phyloP scores from a whole-genome alignment of 1,140 invertebrate species.

The Chrysopa pallens region DNA sequence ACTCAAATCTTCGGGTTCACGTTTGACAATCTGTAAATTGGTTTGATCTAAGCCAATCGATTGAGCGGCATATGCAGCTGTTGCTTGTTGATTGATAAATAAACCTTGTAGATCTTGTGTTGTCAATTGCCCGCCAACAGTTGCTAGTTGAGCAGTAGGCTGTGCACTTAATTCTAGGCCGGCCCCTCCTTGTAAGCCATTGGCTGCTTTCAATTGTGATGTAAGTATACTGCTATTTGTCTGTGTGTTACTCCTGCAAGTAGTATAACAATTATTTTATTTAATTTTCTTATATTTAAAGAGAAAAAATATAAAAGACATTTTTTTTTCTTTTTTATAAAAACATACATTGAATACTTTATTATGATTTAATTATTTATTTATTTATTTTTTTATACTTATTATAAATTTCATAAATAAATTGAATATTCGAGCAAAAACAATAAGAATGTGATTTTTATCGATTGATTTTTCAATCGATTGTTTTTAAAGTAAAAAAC shows the following conservation, averaged over 20 bases:
- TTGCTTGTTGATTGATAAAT: conserved; percentile 35
- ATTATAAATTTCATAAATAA: too few species aligned
- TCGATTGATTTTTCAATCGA: too few species aligned
- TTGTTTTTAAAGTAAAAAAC: too few species aligned
- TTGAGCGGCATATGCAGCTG: conserved; percentile 16
- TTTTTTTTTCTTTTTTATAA: too few species aligned
- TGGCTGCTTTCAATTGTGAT: conserved; percentile 29
- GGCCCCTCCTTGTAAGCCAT: conserved; percentile 34
- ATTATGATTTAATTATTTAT: too few species aligned
- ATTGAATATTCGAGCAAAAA: too few species aligned
- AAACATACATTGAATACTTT: too few species aligned
- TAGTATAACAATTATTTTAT: conserved; percentile 6
- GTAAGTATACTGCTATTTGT: conserved; percentile 20
- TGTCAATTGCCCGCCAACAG: conserved; percentile 14
- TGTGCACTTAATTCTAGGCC: conserved; percentile 25
- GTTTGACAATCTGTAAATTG: conserved; percentile 33
- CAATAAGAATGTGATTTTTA: too few species aligned
- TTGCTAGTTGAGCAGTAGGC: conserved; percentile 26
- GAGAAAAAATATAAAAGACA: too few species aligned
- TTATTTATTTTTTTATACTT: too few species aligned
- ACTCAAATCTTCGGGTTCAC: conserved; percentile 45
- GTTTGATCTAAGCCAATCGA: conserved; percentile 11
- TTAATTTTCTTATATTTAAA: too few species aligned
- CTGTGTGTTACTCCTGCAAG: conserved; percentile 22
- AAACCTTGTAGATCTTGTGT: conserved; percentile 36